phyloP scores from a whole-genome alignment of 2,113 vertebrate species.

The Triplophysa tibetana region DNA sequence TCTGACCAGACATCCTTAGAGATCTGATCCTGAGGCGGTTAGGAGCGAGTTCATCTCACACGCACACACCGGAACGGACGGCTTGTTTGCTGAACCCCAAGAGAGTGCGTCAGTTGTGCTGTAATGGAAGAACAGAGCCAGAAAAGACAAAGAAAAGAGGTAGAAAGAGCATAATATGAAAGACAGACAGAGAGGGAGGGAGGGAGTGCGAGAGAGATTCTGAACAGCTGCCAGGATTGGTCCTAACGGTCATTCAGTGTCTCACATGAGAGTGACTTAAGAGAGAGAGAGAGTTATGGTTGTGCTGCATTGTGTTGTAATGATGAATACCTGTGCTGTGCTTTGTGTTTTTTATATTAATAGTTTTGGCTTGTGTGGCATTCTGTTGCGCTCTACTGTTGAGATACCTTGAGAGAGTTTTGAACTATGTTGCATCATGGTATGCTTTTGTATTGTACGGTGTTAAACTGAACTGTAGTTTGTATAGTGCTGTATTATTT shows the following conservation, averaged over 20 bases:
- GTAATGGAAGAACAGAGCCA: slow-evolving; percentile 23
- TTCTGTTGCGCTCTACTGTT: neutral
- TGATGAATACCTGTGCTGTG: neutral
- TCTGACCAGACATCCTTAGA: slow-evolving; percentile 30
- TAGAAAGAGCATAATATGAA: slow-evolving; percentile 14
- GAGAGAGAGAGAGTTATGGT: neutral
- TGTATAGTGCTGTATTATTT: neutral
- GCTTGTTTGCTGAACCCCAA: slow-evolving; percentile 21
- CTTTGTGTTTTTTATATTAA: neutral
- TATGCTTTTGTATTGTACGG: neutral
- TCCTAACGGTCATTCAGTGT: slow-evolving; percentile 6
- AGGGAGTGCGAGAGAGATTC: neutral
- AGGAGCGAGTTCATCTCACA: slow-evolving; percentile 17
- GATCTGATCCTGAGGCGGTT: slow-evolving; percentile 28
- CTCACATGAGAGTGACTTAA: neutral
- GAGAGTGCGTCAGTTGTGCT: slow-evolving; percentile 17
- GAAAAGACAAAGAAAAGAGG: slow-evolving; percentile 1
- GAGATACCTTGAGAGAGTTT: neutral
- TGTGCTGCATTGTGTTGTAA: neutral
- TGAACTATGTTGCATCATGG: neutral
- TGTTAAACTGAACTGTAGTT: neutral
- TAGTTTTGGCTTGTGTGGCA: neutral
- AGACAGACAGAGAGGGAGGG: slow-evolving; percentile 1
- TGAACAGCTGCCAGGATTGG: slow-evolving; percentile 25
- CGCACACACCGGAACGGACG: neutral